Conservation (phyloP, 2,113 vertebrate genomes). For the Baryphthengus martii region DNA sequence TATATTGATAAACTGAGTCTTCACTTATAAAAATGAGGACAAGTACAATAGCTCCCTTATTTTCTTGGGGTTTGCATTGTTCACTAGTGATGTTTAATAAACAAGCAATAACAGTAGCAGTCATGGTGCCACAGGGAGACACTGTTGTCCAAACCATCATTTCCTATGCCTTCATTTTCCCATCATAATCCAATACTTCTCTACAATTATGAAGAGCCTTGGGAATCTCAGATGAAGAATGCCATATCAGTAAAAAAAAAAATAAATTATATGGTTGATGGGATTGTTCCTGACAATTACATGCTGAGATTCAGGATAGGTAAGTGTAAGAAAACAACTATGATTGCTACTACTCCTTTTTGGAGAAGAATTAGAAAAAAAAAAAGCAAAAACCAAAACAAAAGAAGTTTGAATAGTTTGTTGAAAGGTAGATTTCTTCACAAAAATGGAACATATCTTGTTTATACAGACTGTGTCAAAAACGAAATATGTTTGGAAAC, state of each 20-base stretch:
- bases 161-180: neutral
- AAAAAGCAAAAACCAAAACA: too few species aligned
- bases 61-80: neutral
- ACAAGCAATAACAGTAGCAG: neutral
- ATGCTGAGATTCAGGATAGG: neutral
- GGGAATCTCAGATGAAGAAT: neutral
- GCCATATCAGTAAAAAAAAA: neutral
- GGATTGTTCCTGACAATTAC: neutral
- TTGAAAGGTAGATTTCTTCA: neutral
- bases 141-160: neutral
- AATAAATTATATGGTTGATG: neutral
- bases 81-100: neutral
- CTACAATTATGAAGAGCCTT: neutral
- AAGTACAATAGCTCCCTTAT: neutral
- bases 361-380: neutral
- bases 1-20: neutral
- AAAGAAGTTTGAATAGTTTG: neutral
- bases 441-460: neutral
- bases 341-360: neutral
- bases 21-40: neutral
- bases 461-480: neutral
- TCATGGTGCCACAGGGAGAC: neutral
- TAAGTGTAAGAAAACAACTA: neutral
- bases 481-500: neutral
- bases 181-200: neutral